A percentile compares a stretch with the other conserved stretches of the same genome.
Conservation (phyloP, 2,888 invertebrate genomes). For the Polyommatus iphigenia region DNA sequence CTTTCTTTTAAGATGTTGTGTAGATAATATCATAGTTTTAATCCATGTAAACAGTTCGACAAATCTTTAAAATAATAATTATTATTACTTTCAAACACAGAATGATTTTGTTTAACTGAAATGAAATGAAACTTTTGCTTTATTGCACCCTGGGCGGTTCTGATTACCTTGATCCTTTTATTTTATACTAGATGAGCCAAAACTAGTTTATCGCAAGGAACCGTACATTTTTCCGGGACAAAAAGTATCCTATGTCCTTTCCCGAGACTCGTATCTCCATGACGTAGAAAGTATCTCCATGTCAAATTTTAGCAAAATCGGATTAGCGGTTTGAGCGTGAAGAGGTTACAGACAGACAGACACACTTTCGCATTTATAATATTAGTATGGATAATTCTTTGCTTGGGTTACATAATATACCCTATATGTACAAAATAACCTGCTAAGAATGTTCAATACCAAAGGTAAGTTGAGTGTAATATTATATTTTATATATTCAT, state of each 20-base stretch:
- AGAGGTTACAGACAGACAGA: too few species aligned
- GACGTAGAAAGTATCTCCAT: too few species aligned
- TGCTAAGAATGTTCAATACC: not conserved
- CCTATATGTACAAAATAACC: not conserved
- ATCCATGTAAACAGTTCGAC: not conserved
- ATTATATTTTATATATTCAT: not conserved
- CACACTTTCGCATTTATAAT: too few species aligned
- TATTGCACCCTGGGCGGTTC: not conserved
- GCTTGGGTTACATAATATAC: not conserved
- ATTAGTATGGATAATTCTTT: not conserved
- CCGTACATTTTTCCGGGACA: too few species aligned
- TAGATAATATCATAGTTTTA: not conserved
- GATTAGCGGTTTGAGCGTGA: too few species aligned
- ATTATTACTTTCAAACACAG: not conserved
- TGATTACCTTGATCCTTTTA: not conserved
- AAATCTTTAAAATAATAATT: not conserved
- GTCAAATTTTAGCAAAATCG: too few species aligned
- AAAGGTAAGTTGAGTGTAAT: not conserved
- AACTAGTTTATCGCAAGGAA: too few species aligned
- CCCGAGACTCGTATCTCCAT: too few species aligned
- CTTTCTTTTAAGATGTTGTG: not conserved
- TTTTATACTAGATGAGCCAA: too few species aligned
- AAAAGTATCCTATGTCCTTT: too few species aligned
- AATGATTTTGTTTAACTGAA: not conserved
- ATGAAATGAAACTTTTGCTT: not conserved